Base-by-base conservation (phyloP, 64 coral and sea anemone species). In the Cladopsammia gracilis region DNA sequence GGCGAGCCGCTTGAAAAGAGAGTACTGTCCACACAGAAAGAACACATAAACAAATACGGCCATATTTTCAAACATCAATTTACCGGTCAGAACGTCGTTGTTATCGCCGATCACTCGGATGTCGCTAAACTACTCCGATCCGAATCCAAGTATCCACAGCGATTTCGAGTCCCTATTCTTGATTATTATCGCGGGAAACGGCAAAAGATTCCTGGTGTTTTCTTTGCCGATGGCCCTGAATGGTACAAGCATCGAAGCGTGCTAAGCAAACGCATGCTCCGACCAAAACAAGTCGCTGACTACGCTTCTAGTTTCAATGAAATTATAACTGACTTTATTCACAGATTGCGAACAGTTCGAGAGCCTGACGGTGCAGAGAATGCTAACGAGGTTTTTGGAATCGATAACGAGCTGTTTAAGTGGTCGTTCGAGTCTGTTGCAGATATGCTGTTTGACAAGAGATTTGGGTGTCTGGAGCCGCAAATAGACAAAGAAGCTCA, bases 361-460 rank as follows among this genome's bases (percentile, higher is more conserved):
- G 90, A 67, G 13, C 62, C 22, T 4, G 42, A 43, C 49, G 87
- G 77, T 15, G 26, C 26, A 49, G 91, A 87, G 1, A 62, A 66
- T 16, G 87, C 58, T 7, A 46, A 94, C 69, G 93, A 94, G 61
- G 50, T 95, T 11, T 22, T 46, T 58, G 76, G 65, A 52, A 14
- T 95, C 48, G 85, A 94, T 60, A 78, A 79, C 34, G 92, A 88
- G 76, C 62, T 94, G 6, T 88, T 82, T 59, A 95, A 90, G n/a
- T 95, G 93, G 93, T 95, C 93, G 4, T 95, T 95, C 49, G 93
- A 90, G 88, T 90, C 87, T 58, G 93, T 95, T 14, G 88, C 87
- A 46, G 62, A 85, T 24, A 83, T 95, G 42, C 66, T 95, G 62
- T 95, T 95, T 70, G 88, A 90, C 50, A 82, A 71, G 69, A 73